A percentile compares a stretch with the other conserved stretches of the same genome.
Conservation (phyloP, 2,888 invertebrate species). For the Chymomyza fuscimana region DNA sequence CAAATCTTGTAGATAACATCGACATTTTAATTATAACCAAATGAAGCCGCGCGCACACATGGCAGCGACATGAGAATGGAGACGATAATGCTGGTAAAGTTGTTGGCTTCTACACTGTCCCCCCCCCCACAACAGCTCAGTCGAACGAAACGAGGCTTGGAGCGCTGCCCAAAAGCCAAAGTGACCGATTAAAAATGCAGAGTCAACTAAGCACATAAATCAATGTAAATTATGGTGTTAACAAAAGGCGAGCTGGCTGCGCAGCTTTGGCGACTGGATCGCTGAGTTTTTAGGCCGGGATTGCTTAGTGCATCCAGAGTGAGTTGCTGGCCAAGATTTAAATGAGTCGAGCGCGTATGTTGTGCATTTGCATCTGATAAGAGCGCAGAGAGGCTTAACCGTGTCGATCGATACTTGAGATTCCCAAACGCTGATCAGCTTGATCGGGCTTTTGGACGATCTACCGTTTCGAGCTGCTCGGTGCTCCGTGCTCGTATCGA, state of each 20-base stretch:
- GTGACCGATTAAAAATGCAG: constrained; percentile 75
- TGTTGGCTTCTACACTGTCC: constrained; percentile 2
- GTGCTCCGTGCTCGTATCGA: no score
- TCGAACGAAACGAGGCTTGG: constrained; percentile 6
- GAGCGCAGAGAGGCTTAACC: constrained; percentile 16
- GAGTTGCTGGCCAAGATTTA: constrained; percentile 51
- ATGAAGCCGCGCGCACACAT: constrained; percentile 62
- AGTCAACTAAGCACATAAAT: constrained; percentile 75
- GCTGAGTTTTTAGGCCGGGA: constrained; percentile 40
- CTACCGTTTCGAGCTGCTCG: neutral
- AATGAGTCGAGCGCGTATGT: constrained; percentile 54
- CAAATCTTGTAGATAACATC: constrained; percentile 74
- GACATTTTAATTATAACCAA: constrained; percentile 77
- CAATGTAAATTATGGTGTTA: constrained; percentile 78
- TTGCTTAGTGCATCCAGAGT: constrained; percentile 1
- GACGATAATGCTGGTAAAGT: neutral
- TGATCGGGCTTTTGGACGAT: constrained; percentile 10
- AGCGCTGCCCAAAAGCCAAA: constrained; percentile 18
- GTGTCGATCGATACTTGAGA: neutral
- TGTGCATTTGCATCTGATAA: constrained; percentile 65
- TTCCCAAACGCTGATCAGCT: constrained; percentile 6
- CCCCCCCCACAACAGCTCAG: constrained; percentile 7
- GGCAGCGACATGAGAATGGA: constrained; percentile 19
- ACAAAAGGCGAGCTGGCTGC: constrained; percentile 74
- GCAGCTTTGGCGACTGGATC: constrained; percentile 40